Conservation (phyloP, 2,888 invertebrate species). For the Gordius sp. region DNA sequence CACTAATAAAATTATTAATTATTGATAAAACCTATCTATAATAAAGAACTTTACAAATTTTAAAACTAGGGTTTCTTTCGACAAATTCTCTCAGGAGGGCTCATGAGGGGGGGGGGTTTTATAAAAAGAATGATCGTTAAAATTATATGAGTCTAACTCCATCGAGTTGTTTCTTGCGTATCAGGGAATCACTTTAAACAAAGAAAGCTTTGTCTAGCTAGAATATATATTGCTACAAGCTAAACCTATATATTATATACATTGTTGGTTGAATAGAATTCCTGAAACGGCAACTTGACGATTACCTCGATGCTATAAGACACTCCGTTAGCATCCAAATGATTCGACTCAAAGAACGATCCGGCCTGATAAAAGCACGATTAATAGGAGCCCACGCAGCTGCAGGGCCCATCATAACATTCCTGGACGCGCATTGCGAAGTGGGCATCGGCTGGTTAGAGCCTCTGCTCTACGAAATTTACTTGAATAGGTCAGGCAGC, state of each 20-base stretch:
- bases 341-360: slow-evolving; percentile 34
- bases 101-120: too few species aligned
- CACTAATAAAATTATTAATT: too few species aligned
- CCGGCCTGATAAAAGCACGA: slow-evolving; percentile 77
- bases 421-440: slow-evolving; percentile 91
- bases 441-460: slow-evolving; percentile 91
- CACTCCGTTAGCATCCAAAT: slow-evolving; percentile 24
- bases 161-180: too few species aligned
- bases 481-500: slow-evolving; percentile 41
- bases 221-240: too few species aligned
- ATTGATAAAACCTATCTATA: too few species aligned
- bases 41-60: too few species aligned
- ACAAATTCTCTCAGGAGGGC: too few species aligned
- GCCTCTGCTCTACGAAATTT: slow-evolving; percentile 65
- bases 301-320: slow-evolving; percentile 24
- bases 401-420: slow-evolving; percentile 64
- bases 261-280: slow-evolving; percentile 21
- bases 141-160: too few species aligned
- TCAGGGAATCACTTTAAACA: too few species aligned
- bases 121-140: too few species aligned
- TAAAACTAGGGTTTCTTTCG: too few species aligned
- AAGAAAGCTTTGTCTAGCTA: too few species aligned
- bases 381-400: slow-evolving; percentile 71
- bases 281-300: slow-evolving; percentile 23
- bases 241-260: background rate